Evolutionary conservation across 2,888 invertebrate species (phyloP).

Genomic region (Acrocyrtus sp.): DNA sequence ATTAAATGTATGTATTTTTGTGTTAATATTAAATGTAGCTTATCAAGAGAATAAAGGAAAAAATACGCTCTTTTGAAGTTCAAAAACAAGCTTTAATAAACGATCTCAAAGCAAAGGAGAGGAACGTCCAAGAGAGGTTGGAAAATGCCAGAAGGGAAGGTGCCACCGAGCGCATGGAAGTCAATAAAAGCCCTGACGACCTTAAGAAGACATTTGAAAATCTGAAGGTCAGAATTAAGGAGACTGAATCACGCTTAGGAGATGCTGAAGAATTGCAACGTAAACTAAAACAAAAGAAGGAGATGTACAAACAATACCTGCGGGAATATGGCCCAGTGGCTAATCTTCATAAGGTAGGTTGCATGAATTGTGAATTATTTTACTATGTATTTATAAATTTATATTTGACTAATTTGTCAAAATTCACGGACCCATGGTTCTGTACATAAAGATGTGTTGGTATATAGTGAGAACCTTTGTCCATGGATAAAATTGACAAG

Average conservation of each 20-base stretch:
- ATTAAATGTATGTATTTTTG: no score
- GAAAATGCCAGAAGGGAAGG: not conserved
- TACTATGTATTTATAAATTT: no score
- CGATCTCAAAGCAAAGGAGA: not conserved
- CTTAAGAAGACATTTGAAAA: constrained; percentile 36
- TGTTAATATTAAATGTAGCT: constrained; percentile 6
- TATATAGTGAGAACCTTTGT: no score
- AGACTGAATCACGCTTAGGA: constrained; percentile 36
- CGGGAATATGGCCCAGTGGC: constrained; percentile 16
- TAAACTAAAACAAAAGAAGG: not conserved
- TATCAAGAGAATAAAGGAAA: not conserved
- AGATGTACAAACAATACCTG: constrained; percentile 4
- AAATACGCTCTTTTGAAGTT: not conserved
- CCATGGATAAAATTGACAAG: no score
- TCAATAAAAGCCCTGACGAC: constrained; percentile 6
- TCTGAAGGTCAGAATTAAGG: constrained; percentile 25
- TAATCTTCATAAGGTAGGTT: constrained; percentile 24
- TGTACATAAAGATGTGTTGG: no score
- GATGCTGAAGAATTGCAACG: constrained; percentile 19
- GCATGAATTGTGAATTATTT: not conserved
- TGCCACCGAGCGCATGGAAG: constrained; percentile 20
- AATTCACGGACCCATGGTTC: no score
- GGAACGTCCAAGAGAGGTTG: constrained; percentile 8
- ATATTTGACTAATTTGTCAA: no score
- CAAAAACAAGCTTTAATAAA: not conserved